phyloP scores from a whole-genome alignment of 2,888 invertebrate species.

The Chrysolina americana region DNA sequence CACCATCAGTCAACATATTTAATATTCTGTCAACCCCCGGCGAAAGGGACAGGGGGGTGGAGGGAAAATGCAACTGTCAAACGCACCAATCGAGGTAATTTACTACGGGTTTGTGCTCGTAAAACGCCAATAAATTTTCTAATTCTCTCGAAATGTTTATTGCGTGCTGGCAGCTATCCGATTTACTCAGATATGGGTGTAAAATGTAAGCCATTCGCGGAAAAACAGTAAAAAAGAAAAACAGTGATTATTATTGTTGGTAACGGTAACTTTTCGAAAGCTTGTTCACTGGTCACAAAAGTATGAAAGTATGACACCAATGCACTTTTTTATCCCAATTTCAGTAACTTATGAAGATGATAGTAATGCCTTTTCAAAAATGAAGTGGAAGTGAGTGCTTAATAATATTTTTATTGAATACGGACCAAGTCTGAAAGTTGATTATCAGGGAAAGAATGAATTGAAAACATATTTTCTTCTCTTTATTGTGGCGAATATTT shows the following conservation, averaged over 20 bases:
- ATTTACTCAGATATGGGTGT: slow-evolving; percentile 20
- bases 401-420: too few species aligned
- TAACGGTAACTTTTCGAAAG: not conserved
- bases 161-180: slow-evolving; percentile 26
- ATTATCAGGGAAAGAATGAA: too few species aligned
- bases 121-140: slow-evolving; percentile 43
- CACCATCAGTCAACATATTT: slow-evolving; percentile 22
- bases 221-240: not conserved
- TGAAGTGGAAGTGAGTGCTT: too few species aligned
- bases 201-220: slow-evolving; percentile 9
- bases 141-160: slow-evolving; percentile 44
- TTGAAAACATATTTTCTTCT: too few species aligned
- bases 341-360: too few species aligned
- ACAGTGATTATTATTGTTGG: not conserved
- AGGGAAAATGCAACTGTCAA: slow-evolving; percentile 58
- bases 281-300: not conserved
- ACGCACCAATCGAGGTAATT: slow-evolving; percentile 57
- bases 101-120: slow-evolving; percentile 47
- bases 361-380: too few species aligned
- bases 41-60: not conserved
- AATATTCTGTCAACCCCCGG: slow-evolving; percentile 44
- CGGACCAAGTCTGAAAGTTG: too few species aligned
- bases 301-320: too few species aligned
- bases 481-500: too few species aligned
- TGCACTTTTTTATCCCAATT: too few species aligned